Conservation (phyloP, 2,797 vertebrate species). For the Dipus sagitta region DNA sequence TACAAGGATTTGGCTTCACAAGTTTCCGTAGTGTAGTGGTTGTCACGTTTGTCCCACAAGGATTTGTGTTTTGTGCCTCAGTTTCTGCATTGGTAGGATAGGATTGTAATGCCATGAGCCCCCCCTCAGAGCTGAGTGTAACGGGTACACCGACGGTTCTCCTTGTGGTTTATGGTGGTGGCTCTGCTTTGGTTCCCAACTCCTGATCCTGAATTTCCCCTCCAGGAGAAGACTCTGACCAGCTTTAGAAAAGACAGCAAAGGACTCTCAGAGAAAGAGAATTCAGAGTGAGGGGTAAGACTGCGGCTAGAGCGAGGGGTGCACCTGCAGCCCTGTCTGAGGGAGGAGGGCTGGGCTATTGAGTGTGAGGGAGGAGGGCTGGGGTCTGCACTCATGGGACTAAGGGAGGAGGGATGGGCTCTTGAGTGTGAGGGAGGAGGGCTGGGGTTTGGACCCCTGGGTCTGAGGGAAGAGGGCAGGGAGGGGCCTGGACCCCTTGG, state of each 20-base stretch:
- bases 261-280: constrained; percentile 82
- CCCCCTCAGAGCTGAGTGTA: background rate
- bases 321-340: background rate
- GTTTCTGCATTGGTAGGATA: background rate
- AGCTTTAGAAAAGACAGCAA: constrained; percentile 91
- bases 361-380: background rate
- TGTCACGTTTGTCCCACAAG: too few species aligned
- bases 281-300: constrained; percentile 80
- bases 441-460: background rate
- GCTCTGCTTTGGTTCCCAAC: background rate
- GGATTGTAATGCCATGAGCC: background rate
- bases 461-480: background rate
- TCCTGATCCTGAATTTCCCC: background rate
- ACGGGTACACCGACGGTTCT: background rate
- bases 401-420: background rate
- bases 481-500: background rate
- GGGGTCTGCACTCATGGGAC: background rate
- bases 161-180: fast-evolving
- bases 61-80: background rate
- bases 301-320: fast-evolving
- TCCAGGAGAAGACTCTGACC: constrained; percentile 94
- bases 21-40: too few species aligned
- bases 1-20: background rate
- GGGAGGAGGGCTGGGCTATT: background rate
- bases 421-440: background rate